Percentiles rank a stretch among this genome's conserved stretches.
Evolutionary conservation across 2,113 vertebrate genomes (phyloP).

Genomic region (Poicephalus gulielmi): DNA sequence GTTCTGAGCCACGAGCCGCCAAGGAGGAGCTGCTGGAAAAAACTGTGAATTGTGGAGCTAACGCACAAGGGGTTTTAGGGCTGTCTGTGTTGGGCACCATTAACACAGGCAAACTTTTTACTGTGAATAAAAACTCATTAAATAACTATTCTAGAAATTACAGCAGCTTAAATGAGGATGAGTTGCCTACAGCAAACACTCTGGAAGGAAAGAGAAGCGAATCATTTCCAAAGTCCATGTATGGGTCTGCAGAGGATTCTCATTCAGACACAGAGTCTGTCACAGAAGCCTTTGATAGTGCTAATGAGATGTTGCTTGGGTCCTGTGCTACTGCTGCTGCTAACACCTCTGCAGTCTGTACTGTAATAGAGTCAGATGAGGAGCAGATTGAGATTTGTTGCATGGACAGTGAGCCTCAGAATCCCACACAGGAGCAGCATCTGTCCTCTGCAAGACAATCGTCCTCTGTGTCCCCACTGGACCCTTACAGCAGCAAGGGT

Average conservation of each 20-base stretch:
- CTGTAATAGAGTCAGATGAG: conserved; percentile 77
- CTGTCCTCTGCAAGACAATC: background rate
- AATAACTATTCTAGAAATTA: conserved; percentile 86
- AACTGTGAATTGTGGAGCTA: background rate
- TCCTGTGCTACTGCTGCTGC: background rate
- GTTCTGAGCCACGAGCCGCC: background rate
- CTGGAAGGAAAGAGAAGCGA: conserved; percentile 17
- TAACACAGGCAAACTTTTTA: conserved; percentile 72
- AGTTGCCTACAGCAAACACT: conserved; percentile 7
- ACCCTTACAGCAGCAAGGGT: background rate
- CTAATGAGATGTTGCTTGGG: background rate
- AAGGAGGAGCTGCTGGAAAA: conserved; percentile 2
- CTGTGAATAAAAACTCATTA: conserved; percentile 80
- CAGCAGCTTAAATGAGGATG: conserved; percentile 74
- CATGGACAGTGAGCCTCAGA: fast-evolving
- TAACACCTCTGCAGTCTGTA: background rate
- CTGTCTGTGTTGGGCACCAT: conserved; percentile 74
- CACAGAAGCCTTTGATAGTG: conserved; percentile 30
- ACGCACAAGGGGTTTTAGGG: conserved; percentile 55
- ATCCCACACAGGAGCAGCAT: background rate
- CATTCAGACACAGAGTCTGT: conserved; percentile 82
- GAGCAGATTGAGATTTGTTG: conserved; percentile 88
- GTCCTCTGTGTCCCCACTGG: background rate
- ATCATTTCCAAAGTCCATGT: conserved; percentile 73
- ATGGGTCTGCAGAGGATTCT: conserved; percentile 78